Evolutionary conservation across 2,797 vertebrate species (phyloP).

Genomic region (Phrynocephalus vlangalii): DNA sequence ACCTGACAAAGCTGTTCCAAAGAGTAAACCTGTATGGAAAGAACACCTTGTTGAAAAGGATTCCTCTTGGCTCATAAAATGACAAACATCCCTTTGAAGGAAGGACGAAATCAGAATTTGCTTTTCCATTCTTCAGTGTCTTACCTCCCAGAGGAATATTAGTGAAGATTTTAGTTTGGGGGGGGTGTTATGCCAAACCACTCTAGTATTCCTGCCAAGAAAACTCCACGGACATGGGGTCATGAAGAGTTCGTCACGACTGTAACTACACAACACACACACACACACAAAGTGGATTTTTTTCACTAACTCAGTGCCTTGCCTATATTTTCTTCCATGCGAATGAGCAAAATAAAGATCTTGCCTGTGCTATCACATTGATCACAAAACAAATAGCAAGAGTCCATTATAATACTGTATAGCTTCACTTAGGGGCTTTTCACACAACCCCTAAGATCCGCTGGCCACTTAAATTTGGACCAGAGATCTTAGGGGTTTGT

Average conservation of each 20-base stretch:
- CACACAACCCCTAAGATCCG: no score
- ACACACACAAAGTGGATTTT: slow-evolving; percentile 5
- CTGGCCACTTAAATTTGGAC: no score
- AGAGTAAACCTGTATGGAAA: slow-evolving; percentile 21
- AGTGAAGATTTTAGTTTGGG: no score
- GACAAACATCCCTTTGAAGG: not conserved
- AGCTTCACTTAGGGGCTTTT: no score
- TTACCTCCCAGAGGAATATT: not conserved
- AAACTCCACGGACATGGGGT: no score
- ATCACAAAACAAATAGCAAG: not conserved
- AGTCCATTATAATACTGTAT: no score
- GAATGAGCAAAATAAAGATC: not conserved
- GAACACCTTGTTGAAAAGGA: not conserved
- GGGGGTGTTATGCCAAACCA: slow-evolving; percentile 42
- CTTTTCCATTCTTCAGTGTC: slow-evolving; percentile 3
- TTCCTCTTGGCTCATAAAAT: not conserved
- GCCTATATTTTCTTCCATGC: not conserved
- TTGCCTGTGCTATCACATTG: not conserved
- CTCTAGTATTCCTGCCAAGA: no score
- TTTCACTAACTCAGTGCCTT: not conserved
- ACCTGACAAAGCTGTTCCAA: slow-evolving; percentile 31
- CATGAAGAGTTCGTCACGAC: no score
- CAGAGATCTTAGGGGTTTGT: no score
- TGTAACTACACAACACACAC: no score
- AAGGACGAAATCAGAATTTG: not conserved